Percentiles rank a stretch among this genome's conserved stretches.
These are phyloP conservation scores for Squalus acanthias DNA, from an alignment of 2,797 vertebrate species.

Conservation along the genomic window DNA sequence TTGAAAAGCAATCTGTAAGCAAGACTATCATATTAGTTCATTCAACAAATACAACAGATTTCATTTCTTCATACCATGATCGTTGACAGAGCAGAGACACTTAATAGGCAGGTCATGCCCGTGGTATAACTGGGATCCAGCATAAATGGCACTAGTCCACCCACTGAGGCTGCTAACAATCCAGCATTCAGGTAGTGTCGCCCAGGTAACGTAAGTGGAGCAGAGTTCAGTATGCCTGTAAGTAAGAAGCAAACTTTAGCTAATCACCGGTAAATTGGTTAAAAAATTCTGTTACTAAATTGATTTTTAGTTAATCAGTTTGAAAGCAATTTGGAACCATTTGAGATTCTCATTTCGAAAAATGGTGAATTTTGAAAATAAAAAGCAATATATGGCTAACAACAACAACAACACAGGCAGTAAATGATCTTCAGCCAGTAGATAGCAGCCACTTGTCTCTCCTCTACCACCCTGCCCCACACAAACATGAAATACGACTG, in stretches of 20 bases:
- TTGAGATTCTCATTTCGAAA: background rate
- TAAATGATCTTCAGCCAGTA: background rate
- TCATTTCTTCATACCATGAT: conserved; percentile 53
- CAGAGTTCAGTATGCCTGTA: conserved; percentile 56
- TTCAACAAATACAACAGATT: background rate
- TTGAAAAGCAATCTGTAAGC: background rate
- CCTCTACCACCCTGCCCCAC: background rate
- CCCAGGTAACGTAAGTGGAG: conserved; percentile 62
- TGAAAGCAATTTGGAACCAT: background rate
- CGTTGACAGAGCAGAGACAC: conserved; percentile 65
- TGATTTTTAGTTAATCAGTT: background rate
- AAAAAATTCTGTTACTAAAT: background rate
- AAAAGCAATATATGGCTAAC: background rate
- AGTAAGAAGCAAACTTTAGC: background rate
- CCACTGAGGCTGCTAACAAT: conserved; percentile 60
- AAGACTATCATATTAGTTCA: background rate
- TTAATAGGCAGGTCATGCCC: conserved; percentile 59
- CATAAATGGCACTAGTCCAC: conserved; percentile 60
- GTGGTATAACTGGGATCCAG: conserved; percentile 57
- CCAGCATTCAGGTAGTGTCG: conserved; percentile 60
- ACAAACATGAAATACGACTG: too few relatives aligned
- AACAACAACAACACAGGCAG: background rate
- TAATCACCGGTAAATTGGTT: background rate
- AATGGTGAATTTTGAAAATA: background rate
- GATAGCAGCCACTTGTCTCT: background rate